Conservation (phyloP, 2,113 vertebrate species). For the Sander lucioperca region DNA sequence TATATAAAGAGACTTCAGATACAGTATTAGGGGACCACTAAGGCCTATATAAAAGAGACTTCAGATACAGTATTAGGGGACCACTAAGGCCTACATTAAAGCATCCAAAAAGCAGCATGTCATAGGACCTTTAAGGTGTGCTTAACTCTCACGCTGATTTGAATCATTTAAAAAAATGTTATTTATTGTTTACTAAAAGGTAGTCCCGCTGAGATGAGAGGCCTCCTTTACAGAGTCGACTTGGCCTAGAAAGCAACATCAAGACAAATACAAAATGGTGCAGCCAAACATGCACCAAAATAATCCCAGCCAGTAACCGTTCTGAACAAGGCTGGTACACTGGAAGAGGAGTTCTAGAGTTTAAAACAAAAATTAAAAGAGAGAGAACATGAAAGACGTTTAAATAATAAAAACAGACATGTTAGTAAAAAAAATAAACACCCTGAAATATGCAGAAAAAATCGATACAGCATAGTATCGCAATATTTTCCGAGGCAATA, state of each 20-base stretch:
- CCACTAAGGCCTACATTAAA: too few relatives aligned
- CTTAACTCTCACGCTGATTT: constrained; percentile 16
- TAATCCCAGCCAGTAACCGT: neutral
- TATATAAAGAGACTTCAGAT: too few relatives aligned
- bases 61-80: too few relatives aligned
- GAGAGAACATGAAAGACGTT: neutral
- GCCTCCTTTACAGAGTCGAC: neutral
- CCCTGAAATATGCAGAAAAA: too few relatives aligned
- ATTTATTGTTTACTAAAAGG: constrained; percentile 9
- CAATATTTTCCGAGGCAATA: too few relatives aligned
- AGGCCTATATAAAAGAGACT: too few relatives aligned
- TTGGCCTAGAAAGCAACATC: constrained; percentile 19
- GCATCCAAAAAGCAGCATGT: too few relatives aligned
- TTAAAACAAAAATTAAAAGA: too few relatives aligned
- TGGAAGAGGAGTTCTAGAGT: too few relatives aligned
- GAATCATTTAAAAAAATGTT: neutral
- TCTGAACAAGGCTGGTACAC: neutral
- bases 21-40: too few relatives aligned
- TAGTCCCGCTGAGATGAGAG: constrained; percentile 10
- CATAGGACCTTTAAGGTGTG: neutral
- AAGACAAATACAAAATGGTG: constrained; percentile 1
- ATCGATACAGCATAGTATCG: too few relatives aligned
- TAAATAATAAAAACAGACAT: neutral
- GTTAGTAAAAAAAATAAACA: too few relatives aligned
- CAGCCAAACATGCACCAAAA: neutral